phyloP scores from a whole-genome alignment of 2,113 vertebrate species.

The Gopherus flavomarginatus region DNA sequence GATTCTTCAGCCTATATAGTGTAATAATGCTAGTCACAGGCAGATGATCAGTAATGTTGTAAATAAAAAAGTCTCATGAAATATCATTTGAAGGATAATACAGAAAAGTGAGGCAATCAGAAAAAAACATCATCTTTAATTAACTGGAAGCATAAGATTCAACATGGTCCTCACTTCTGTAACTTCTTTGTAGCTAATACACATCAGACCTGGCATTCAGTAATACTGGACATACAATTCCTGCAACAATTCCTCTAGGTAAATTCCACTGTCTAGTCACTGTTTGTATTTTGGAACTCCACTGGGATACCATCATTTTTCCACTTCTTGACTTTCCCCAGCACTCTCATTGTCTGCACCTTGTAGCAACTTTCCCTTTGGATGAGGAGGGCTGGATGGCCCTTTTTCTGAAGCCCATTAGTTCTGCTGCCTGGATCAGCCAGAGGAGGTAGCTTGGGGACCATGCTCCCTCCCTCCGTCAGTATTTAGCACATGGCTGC shows the following conservation, averaged over 20 bases:
- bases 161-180: accelerated
- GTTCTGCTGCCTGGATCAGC: not conserved
- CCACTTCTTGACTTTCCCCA: not conserved
- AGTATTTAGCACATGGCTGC: not conserved
- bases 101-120: not conserved
- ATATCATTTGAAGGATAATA: not conserved
- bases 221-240: not conserved
- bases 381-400: accelerated
- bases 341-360: not conserved
- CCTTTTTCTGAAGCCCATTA: not conserved
- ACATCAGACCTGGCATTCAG: not conserved
- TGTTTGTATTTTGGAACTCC: not conserved
- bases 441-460: not conserved
- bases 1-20: not conserved
- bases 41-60: not conserved
- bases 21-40: not conserved
- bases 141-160: constrained; percentile 5
- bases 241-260: constrained; percentile 22
- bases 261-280: not conserved
- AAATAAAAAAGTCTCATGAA: constrained; percentile 12
- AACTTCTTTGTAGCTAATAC: not conserved
- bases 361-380: not conserved
- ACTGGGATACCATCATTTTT: not conserved
- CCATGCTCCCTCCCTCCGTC: accelerated
- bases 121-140: not conserved